Conservation (phyloP, 2,888 invertebrate genomes). For the Morpho helenor region DNA sequence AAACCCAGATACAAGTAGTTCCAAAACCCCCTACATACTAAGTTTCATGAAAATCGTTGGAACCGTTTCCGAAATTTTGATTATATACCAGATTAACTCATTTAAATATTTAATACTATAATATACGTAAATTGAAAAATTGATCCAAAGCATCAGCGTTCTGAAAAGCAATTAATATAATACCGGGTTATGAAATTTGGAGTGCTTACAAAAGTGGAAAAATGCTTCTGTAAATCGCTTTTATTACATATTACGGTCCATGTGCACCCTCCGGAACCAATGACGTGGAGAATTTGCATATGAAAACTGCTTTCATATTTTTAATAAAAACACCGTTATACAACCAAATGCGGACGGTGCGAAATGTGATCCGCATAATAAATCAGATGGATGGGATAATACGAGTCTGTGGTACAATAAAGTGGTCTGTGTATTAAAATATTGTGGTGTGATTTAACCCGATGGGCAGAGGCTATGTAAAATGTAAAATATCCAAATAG, state of each 20-base stretch:
- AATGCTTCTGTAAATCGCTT: conserved; percentile 67
- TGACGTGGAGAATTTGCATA: conserved; percentile 60
- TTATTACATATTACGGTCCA: conserved; percentile 61
- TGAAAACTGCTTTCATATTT: conserved; percentile 37
- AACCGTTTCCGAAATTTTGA: too few relatives aligned
- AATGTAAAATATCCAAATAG: too few relatives aligned
- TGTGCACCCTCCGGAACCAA: conserved; percentile 45
- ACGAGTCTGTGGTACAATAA: neutral
- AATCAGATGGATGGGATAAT: neutral
- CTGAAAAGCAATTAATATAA: neutral
- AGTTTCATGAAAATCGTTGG: too few relatives aligned
- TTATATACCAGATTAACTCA: too few relatives aligned
- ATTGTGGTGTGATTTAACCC: too few relatives aligned
- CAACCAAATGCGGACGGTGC: neutral
- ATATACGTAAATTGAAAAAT: too few relatives aligned
- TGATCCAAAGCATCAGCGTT: too few relatives aligned
- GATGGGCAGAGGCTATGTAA: too few relatives aligned
- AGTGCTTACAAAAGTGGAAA: conserved; percentile 47
- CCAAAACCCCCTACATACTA: too few relatives aligned
- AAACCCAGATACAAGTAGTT: too few relatives aligned
- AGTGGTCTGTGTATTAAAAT: too few relatives aligned
- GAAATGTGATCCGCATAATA: conserved; percentile 10
- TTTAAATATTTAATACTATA: too few relatives aligned
- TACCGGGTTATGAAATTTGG: conserved; percentile 4
- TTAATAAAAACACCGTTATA: conserved; percentile 19